phyloP scores from a whole-genome alignment of 1,140 invertebrate species.

The Zaprionus kolodkinae region DNA sequence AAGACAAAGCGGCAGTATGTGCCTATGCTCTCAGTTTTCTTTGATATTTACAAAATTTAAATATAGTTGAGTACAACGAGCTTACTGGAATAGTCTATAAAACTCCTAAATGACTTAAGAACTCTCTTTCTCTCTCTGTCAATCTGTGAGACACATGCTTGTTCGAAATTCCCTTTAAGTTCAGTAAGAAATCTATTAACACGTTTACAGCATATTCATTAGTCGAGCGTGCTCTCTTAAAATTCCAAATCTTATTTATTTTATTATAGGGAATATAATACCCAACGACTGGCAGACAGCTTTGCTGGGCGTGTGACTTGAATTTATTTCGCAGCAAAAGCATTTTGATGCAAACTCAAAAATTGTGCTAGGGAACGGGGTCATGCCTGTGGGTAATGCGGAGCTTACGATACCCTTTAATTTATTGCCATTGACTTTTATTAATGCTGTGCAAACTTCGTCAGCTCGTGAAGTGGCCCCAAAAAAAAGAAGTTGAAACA shows the following conservation, averaged over 20 bases:
- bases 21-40: too few species aligned
- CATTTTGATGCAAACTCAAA: slow-evolving; percentile 65
- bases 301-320: slow-evolving; percentile 66
- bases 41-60: too few species aligned
- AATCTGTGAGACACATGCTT: too few species aligned
- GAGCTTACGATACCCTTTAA: slow-evolving; percentile 65
- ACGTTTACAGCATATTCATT: slow-evolving; percentile 1
- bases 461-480: slow-evolving; percentile 37
- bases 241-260: slow-evolving; percentile 5
- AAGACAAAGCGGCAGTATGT: neutral
- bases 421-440: slow-evolving; percentile 63
- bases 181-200: neutral
- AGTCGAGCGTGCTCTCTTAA: neutral
- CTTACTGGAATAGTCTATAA: too few species aligned
- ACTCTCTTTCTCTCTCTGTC: too few species aligned
- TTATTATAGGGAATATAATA: slow-evolving; percentile 61
- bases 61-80: too few species aligned
- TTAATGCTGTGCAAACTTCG: slow-evolving; percentile 48
- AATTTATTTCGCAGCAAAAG: slow-evolving; percentile 54
- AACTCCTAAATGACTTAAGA: too few species aligned
- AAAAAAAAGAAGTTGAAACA: slow-evolving; percentile 20
- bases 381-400: slow-evolving; percentile 23
- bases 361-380: slow-evolving; percentile 4
- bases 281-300: slow-evolving; percentile 37
- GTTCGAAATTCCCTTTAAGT: neutral